Conservation (phyloP, 2,113 vertebrate species). For the Gobio gobio region DNA sequence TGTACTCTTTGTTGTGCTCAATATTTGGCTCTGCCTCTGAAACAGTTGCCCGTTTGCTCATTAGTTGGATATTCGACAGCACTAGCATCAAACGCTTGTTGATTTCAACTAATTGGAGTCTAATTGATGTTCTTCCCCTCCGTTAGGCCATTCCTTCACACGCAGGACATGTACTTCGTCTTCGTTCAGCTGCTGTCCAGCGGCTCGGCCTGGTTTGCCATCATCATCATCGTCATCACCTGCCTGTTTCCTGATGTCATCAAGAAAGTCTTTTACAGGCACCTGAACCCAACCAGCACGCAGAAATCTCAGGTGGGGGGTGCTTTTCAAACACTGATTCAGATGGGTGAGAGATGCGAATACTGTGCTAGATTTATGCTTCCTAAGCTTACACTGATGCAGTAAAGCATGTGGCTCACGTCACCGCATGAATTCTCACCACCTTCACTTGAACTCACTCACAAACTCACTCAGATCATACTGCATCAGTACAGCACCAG, state of each 20-base stretch:
- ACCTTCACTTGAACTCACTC: slow-evolving; percentile 22
- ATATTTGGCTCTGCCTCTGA: background rate
- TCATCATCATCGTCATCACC: slow-evolving; percentile 89
- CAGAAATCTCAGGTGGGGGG: slow-evolving; percentile 94
- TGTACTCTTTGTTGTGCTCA: background rate
- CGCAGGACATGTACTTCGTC: slow-evolving; percentile 98
- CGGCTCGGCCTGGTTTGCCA: slow-evolving; percentile 96
- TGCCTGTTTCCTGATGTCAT: slow-evolving; percentile 92
- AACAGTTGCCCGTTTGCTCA: background rate
- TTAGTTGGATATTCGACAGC: slow-evolving; percentile 4
- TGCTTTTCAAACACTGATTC: background rate
- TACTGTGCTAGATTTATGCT: background rate
- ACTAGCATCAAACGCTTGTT: background rate
- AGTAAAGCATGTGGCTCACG: slow-evolving; percentile 50
- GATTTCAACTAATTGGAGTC: background rate
- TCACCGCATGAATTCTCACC: slow-evolving; percentile 42
- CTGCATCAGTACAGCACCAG: background rate
- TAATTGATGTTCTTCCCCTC: slow-evolving; percentile 26
- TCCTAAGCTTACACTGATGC: background rate
- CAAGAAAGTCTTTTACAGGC: slow-evolving; percentile 94
- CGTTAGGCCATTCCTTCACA: slow-evolving; percentile 93
- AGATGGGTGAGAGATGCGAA: background rate
- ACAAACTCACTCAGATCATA: slow-evolving; percentile 26
- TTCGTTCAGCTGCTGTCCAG: slow-evolving; percentile 96
- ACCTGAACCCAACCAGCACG: slow-evolving; percentile 89